Evolutionary conservation across 1,140 invertebrate genomes (phyloP), one percentile per base, ranked within the genome.

Genomic region (Hormaphis cornu): DNA sequence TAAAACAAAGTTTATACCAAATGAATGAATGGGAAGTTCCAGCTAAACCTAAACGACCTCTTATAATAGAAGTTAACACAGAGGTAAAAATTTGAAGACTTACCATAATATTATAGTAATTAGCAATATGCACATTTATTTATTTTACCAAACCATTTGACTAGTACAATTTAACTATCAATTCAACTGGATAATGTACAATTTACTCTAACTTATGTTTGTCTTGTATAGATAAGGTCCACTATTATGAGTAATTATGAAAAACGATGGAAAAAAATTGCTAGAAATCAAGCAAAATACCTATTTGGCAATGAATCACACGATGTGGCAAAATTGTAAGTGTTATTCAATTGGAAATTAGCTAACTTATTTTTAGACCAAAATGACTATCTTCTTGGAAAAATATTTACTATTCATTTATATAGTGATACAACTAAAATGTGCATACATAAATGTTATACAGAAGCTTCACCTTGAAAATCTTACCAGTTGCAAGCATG

Each of bases 31-130:
- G 28, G 2, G 61, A 78, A 72, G 72, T 73, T 16, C 73, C 75
- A 12, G 75, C 72, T 16, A 63, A 72, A 14, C 75, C 77, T 72
- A 80, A 74, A 72, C 73, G 71, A 52, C 77, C 77, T 48, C 73
- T 83, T 66, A 73, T 83, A 20, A 75, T 88, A 5, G 86, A 88
- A 82, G 77, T 84, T 46, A 70, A 85, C 46, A 81, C 84, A 5
- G 74, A 82, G 74, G 80, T 81, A 75, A 66, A 16, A 44, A 20
- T 28, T 46, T 30, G 14, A 18, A 22, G 18, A 37, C n/a, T 54
- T 30, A 18, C 5, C 10, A 37, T 20, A 35, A 40, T 24, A 14
- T 40, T 40, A 22, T 12, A 26, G 14, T 18, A 10, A 42, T n/a
- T 14, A n/a, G 16, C 6, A 7, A 44, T n/a, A n/a, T n/a, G n/a